Percentiles rank a stretch among this genome's conserved stretches.
Conservation (phyloP, 2,888 invertebrate species). For the Pomacea canaliculata region DNA sequence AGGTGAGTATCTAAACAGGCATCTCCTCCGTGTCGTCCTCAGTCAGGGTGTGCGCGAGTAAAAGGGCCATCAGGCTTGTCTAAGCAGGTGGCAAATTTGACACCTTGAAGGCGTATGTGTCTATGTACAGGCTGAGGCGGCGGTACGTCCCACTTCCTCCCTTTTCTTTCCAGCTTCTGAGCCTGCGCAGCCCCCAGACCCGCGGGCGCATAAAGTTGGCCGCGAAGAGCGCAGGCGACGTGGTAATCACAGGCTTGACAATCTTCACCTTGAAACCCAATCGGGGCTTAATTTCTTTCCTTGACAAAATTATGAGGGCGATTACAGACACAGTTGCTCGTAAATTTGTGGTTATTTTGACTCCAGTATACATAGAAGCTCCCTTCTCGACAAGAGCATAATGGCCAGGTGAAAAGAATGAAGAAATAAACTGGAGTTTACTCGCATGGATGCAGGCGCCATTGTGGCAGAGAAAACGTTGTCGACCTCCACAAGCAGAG, state of each 20-base stretch:
- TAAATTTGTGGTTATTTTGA: conserved; percentile 16
- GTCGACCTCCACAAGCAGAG: neutral
- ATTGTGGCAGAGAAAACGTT: conserved; percentile 3
- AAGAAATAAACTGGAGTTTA: conserved; percentile 9
- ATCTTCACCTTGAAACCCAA: conserved; percentile 32
- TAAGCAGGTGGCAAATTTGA: too few relatives aligned
- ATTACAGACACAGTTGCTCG: conserved; percentile 26
- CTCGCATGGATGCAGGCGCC: conserved; percentile 3
- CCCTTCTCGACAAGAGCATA: conserved; percentile 1
- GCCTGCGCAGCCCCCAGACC: too few relatives aligned
- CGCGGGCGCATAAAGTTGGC: conserved; percentile 16
- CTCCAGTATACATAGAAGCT: neutral
- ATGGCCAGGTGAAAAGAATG: neutral
- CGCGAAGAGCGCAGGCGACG: conserved; percentile 22
- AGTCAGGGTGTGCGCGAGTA: too few relatives aligned
- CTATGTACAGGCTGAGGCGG: too few relatives aligned
- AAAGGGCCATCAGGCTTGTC: too few relatives aligned
- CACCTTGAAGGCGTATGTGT: too few relatives aligned
- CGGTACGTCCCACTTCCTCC: too few relatives aligned
- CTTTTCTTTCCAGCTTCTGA: too few relatives aligned
- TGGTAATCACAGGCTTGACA: conserved; percentile 28
- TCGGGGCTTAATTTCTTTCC: conserved; percentile 27
- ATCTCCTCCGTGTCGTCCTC: too few relatives aligned
- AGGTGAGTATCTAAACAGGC: too few relatives aligned
- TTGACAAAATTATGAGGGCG: conserved; percentile 31